Evolutionary conservation across 2,113 vertebrate genomes (phyloP).

Genomic region (Boleophthalmus pectinirostris): DNA sequence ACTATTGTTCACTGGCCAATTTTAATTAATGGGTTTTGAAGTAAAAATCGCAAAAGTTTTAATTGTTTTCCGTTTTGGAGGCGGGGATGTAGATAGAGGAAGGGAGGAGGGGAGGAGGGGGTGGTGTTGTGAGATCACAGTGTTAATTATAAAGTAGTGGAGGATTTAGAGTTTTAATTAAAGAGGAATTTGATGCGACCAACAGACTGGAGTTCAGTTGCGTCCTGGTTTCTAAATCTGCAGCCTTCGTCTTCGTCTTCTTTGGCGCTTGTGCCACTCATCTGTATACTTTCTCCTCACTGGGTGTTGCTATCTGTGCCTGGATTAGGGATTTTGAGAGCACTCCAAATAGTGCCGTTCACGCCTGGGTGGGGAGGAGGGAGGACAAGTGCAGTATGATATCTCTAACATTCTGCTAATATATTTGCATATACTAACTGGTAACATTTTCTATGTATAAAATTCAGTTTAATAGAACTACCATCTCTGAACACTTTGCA

Average conservation of each 20-base stretch:
- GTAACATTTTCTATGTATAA: too few relatives aligned
- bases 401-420: too few relatives aligned
- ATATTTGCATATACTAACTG: too few relatives aligned
- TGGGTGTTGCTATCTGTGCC: conserved; percentile 54
- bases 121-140: conserved; percentile 60
- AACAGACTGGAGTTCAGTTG: conserved; percentile 64
- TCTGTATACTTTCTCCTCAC: conserved; percentile 34
- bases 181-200: conserved; percentile 75
- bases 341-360: conserved; percentile 49
- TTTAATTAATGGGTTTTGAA: conserved; percentile 80
- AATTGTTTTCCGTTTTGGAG: conserved; percentile 70
- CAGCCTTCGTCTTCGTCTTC: conserved; percentile 21
- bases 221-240: conserved; percentile 39
- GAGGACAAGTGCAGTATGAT: conserved; percentile 13
- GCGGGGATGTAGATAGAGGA: background rate
- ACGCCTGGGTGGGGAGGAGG: conserved; percentile 23
- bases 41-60: conserved; percentile 79
- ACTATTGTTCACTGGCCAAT: conserved; percentile 73
- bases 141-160: conserved; percentile 79
- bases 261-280: conserved; percentile 46
- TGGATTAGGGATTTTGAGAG: conserved; percentile 70
- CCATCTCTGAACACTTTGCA: too few relatives aligned
- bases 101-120: conserved; percentile 8
- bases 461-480: too few relatives aligned
- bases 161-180: conserved; percentile 82